Evolutionary conservation across 2,113 vertebrate species (phyloP), one percentile per base, ranked within the genome.

Genomic region (Penelope pileata): DNA sequence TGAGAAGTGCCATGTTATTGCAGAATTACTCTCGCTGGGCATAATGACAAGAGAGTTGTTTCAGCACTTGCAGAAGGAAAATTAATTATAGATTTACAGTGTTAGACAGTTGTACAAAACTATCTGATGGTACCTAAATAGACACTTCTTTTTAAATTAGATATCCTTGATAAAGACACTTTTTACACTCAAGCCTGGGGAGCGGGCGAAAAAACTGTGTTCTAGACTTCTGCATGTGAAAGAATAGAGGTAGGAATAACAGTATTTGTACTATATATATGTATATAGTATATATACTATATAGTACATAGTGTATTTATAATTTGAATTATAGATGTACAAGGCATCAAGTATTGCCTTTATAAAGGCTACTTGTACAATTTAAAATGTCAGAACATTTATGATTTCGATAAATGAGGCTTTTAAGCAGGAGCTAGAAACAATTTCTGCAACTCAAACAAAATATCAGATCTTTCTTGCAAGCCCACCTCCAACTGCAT

Each of bases 151-250:
- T 77, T 88, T 45, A 74, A 54, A 16, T 74, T 27, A 88, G 16
- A 36, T 24, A 47, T 7, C 8, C 34, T 56, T 60, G 21, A 32
- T 22, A 60, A 15, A 75, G 22, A 30, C 16, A 64, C 32, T 10
- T 50, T 76, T 45, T 8, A 22, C 40, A 70, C n/a, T 9, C 8
- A 78, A 59, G n/a, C 27, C 27, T 63, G 5, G 14, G 16, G 27
- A 18, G 29, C 0, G 0, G 16, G 5, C 63, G 48, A 12, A 7
- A 4, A 8, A 1, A 3, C 67, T 80, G 22, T 9, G 12, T 40
- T 89, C 32, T 53, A 74, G 59, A 77, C 2, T 76, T 66, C 29
- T 48, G 3, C 16, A 7, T 18, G 15, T 12, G 24, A 62, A 81
- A 86, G 10, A 32, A 66, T 24, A 40, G 2, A 45, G 38, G 16